phyloP scores from a whole-genome alignment of 2,797 vertebrate species.

The Pseudotriccus pelzelni region DNA sequence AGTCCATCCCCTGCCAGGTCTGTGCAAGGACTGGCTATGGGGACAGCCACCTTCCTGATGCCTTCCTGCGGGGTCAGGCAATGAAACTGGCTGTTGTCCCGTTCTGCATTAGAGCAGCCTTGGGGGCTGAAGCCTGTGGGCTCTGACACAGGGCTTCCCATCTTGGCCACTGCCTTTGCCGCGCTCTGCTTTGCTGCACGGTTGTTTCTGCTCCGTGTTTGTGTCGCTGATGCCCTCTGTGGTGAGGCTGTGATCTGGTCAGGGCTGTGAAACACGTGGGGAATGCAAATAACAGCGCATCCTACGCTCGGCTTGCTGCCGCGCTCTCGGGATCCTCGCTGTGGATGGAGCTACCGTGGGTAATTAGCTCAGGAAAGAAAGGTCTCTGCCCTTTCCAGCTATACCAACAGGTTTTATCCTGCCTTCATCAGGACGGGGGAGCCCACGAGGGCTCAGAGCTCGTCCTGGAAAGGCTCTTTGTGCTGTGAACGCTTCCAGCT shows the following conservation, averaged over 20 bases:
- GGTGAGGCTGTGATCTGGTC: background rate
- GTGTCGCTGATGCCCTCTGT: background rate
- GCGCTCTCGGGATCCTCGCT: background rate
- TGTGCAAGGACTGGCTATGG: fast-evolving
- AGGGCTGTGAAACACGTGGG: background rate
- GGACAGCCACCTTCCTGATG: background rate
- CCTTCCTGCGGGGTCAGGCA: background rate
- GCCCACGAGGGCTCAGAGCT: background rate
- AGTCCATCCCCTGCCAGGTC: background rate
- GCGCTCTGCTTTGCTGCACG: fast-evolving
- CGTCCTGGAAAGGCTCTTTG: constrained; percentile 12
- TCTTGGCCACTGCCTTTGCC: background rate
- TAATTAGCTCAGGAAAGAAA: background rate
- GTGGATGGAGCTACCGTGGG: background rate
- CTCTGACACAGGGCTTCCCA: background rate
- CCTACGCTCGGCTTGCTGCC: fast-evolving
- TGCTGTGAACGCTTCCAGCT: constrained; percentile 17
- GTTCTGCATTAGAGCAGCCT: fast-evolving
- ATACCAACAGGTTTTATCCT: background rate
- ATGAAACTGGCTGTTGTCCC: background rate
- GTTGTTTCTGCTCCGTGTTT: background rate
- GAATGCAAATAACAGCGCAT: background rate
- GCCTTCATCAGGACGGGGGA: background rate
- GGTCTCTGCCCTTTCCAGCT: background rate
- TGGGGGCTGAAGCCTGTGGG: background rate